Evolutionary conservation across 2,113 vertebrate genomes (phyloP), one percentile per base, ranked within the genome.

Genomic region (Psilopsiagon aymara): DNA sequence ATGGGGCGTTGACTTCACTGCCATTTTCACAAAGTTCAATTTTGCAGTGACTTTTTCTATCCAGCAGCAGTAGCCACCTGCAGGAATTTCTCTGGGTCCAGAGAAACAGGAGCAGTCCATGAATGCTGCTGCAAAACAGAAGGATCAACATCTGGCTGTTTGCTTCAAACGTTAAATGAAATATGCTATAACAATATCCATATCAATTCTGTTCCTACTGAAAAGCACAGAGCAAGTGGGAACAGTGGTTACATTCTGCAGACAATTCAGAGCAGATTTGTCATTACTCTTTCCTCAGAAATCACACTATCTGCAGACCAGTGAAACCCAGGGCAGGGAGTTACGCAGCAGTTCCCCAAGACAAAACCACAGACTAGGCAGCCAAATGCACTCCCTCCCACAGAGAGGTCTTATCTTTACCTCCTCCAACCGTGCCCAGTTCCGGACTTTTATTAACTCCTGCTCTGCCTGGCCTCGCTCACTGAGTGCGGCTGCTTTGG

Each of bases 381-480:
- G 78, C 11, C 53, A 93, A 67, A 93, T 4, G n/a, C 21, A 7
- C 16, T 43, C 43, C 64, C 62, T n/a, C 39, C 57, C 63, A 35
- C 31, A 62, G 67, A 29, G 59, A 78, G 41, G 24, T 70, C 17
- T 27, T n/a, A 17, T 18, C 31, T 97, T 95, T 80, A 99, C 99
- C 99, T 99, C 98, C 95, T 99, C 99, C 97, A 99, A 55, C 16
- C 98, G 98, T 11, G 97, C 97, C 90, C 99, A 98, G 85, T 86
- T 97, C 75, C 98, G 98, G 17, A 97, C 98, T 95, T 98, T 98
- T 12, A 98, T 93, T 52, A 99, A 95, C 78, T 99, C 98, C 92
- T 99, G 99, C 76, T 99, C 99, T 0, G 98, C 98, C 60, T 98
- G 98, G 53, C 98, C 96, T 31, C 98, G 97, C 90, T 99, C 98